phyloP scores from a whole-genome alignment of 2,888 invertebrate genomes.

The Epirrhoe tristata region DNA sequence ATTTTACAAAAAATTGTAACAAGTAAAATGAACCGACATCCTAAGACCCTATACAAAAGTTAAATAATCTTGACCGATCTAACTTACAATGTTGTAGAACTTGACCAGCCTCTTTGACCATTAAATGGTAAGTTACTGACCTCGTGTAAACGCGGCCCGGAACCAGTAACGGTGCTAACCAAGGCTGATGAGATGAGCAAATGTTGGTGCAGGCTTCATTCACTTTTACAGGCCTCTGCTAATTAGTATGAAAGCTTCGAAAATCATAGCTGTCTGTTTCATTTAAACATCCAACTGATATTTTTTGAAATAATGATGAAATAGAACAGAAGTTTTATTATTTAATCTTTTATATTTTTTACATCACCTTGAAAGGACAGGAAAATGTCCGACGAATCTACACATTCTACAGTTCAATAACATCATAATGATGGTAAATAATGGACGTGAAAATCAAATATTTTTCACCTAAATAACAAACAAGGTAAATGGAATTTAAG shows the following conservation, averaged over 20 bases:
- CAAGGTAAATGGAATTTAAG: slow-evolving; percentile 6
- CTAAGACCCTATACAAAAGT: neutral
- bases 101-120: neutral
- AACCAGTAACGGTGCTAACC: slow-evolving; percentile 47
- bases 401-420: no score
- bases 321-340: neutral
- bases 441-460: no score
- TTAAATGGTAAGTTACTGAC: slow-evolving; percentile 5
- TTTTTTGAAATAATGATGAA: neutral
- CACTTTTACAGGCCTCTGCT: slow-evolving; percentile 21
- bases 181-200: slow-evolving; percentile 40
- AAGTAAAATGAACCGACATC: neutral
- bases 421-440: no score
- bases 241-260: slow-evolving; percentile 24
- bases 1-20: no score
- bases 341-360: neutral
- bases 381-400: no score
- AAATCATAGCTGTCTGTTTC: neutral
- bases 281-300: slow-evolving; percentile 1
- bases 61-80: neutral
- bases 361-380: no score
- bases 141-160: slow-evolving; percentile 20
- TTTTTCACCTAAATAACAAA: neutral
- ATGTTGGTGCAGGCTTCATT: slow-evolving; percentile 31
- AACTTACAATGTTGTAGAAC: neutral